phyloP scores from a whole-genome alignment of 2,888 invertebrate species.

The Nomada goodeniana region DNA sequence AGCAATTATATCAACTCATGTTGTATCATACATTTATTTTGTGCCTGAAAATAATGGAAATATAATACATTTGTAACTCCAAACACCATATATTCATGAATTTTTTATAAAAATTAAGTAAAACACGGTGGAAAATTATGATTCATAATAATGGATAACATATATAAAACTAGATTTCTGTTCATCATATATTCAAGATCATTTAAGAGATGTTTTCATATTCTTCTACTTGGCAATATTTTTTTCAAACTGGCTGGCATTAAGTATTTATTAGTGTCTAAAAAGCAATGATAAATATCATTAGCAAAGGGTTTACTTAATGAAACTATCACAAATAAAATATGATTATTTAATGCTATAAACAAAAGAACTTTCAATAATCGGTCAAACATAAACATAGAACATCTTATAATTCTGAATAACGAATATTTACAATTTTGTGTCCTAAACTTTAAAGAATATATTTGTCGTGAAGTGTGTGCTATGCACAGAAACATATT shows the following conservation, averaged over 20 bases:
- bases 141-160: slow-evolving; percentile 7
- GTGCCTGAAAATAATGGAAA: slow-evolving; percentile 14
- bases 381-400: neutral
- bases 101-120: slow-evolving; percentile 13
- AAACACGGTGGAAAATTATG: neutral
- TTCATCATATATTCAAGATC: neutral
- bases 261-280: neutral
- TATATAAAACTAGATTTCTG: neutral
- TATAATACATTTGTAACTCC: slow-evolving; percentile 26
- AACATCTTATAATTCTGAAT: slow-evolving; percentile 3
- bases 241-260: neutral
- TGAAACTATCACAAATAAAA: neutral
- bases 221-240: neutral
- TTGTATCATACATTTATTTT: slow-evolving; percentile 28
- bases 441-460: neutral
- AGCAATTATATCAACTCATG: neutral
- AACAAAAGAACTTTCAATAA: neutral
- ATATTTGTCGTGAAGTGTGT: neutral
- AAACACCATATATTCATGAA: slow-evolving; percentile 17
- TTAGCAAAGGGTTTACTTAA: neutral
- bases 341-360: slow-evolving; percentile 11
- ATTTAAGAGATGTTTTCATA: neutral
- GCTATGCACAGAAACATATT: neutral
- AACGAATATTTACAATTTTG: slow-evolving; percentile 5
- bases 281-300: neutral